Evolutionary conservation across 1,140 invertebrate genomes (phyloP), one percentile per base, ranked within the genome.

Genomic region (Pogonus chalceus): DNA sequence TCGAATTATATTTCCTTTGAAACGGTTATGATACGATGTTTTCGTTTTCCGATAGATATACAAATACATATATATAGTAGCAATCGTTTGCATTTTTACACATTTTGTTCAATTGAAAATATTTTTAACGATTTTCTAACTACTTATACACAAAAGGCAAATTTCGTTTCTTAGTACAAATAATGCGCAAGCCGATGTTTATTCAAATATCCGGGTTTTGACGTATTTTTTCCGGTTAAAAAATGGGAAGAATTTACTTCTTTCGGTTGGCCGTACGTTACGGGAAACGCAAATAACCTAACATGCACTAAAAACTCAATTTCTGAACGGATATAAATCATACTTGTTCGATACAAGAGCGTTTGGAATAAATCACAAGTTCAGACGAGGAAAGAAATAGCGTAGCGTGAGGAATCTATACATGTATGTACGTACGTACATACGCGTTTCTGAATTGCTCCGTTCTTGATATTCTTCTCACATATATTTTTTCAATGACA

Each of bases 181-280:
- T 31, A 31, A 31, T 31, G 26, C 26, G 26, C 37, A 18, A 43
- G 18, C 3, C 7, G 18, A 4, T 43, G 37, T 43, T 43, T 43
- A 43, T 43, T 43, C 18, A 43, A 43, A 43, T 43, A 43, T 43
- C 37, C 37, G 37, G 37, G 18, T 43, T 43, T 43, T 43, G 37
- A 43, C 37, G 18, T 43, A 43, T 43, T 43, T 43, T n/a, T 43
- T 43, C 37, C 37, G 37, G 37, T 4, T 43, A 43, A 43, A 43
- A 43, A 43, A 43, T 43, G 37, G 18, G 37, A 43, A 43, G 37
- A 43, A 43, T 43, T 43, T 43, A 43, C 37, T 43, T 43, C 37
- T 43, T 43, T 43, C 37, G 37, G 7, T 43, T 18, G 7, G 37
- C 9, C 37, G 37, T 43, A 43, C 37, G 18, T 43, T 10, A 43